Evolutionary conservation across 1,140 invertebrate genomes (phyloP).

Genomic region (Pemphigus obesinymphae): DNA sequence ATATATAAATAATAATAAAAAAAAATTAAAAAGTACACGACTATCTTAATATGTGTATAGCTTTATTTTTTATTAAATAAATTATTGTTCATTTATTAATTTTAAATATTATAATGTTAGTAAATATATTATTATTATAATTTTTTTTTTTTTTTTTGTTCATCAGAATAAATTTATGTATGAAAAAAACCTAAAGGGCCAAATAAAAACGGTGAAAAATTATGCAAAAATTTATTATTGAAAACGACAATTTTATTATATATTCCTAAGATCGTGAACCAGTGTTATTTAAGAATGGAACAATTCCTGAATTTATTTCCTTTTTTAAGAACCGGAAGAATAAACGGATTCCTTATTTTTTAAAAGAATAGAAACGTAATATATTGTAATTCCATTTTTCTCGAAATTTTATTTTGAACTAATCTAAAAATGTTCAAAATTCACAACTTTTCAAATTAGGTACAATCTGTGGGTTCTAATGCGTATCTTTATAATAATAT

Average conservation of each 20-base stretch:
- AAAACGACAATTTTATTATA: background rate
- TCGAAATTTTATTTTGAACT: too few relatives aligned
- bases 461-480: too few relatives aligned
- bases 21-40: conserved; percentile 16
- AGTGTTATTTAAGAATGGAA: too few relatives aligned
- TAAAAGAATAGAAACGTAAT: too few relatives aligned
- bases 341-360: too few relatives aligned
- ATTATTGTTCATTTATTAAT: conserved; percentile 29
- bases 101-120: conserved; percentile 31
- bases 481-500: too few relatives aligned
- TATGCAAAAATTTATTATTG: background rate
- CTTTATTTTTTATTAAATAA: conserved; percentile 36
- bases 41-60: conserved; percentile 23
- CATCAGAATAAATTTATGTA: background rate
- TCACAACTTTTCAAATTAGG: too few relatives aligned
- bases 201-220: conserved; percentile 14
- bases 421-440: too few relatives aligned
- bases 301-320: too few relatives aligned
- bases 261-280: too few relatives aligned
- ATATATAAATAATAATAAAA: conserved; percentile 17
- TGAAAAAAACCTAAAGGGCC: background rate
- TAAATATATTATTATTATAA: conserved; percentile 10
- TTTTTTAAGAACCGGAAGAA: too few relatives aligned
- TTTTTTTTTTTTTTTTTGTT: conserved; percentile 1
- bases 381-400: too few relatives aligned